Evolutionary conservation across 1,140 invertebrate species (phyloP).

Genomic region (Danaus melanippus): DNA sequence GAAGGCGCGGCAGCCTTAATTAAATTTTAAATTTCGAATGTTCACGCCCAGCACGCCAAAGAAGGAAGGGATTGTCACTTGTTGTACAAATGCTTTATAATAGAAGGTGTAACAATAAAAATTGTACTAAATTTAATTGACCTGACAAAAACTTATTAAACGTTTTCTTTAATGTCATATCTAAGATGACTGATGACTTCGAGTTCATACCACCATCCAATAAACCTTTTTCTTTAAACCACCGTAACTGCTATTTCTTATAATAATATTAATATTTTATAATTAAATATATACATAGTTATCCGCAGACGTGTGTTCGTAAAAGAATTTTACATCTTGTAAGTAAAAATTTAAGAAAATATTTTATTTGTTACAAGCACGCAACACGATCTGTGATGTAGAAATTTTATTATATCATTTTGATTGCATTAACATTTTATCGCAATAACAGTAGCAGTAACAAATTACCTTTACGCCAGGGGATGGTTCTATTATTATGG

Average conservation of each 20-base stretch:
- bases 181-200: conserved; percentile 1
- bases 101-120: background rate
- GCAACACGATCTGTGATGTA: no score
- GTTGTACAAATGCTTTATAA: conserved; percentile 2
- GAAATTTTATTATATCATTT: background rate
- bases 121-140: no score
- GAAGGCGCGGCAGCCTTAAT: conserved; percentile 36
- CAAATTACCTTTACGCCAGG: conserved; percentile 14
- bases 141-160: background rate
- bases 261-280: no score
- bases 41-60: conserved; percentile 17
- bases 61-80: conserved; percentile 14
- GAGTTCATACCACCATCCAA: no score
- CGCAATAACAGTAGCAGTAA: conserved; percentile 12
- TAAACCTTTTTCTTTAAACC: no score
- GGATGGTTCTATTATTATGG: conserved; percentile 8
- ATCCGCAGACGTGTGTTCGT: no score
- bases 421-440: conserved; percentile 19
- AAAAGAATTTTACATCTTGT: no score
- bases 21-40: conserved; percentile 53
- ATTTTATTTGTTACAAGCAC: no score
- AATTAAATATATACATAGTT: no score
- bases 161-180: background rate
- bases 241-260: no score
- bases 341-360: no score